Percentiles rank a stretch among this genome's conserved stretches.
Evolutionary conservation across 2,888 invertebrate species (phyloP).

Genomic region (Yponomeuta plumbellus): DNA sequence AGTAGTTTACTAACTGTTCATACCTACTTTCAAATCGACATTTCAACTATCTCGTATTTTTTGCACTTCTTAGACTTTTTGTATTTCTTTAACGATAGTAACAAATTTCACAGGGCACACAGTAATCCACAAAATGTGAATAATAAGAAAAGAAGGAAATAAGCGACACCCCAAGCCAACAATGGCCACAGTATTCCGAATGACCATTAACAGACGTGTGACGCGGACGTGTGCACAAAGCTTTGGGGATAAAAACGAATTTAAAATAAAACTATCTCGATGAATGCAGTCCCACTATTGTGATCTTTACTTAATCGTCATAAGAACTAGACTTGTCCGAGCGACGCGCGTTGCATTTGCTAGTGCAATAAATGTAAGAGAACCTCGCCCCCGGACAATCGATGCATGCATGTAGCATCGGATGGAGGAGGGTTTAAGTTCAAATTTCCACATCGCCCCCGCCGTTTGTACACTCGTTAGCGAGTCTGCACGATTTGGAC

Average conservation of each 20-base stretch:
- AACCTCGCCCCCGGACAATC: not conserved
- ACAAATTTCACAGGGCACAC: not conserved
- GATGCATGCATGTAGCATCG: conserved; percentile 20
- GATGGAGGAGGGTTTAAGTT: conserved; percentile 52
- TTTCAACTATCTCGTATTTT: no score
- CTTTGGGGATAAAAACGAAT: conserved; percentile 19
- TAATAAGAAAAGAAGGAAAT: conserved; percentile 22
- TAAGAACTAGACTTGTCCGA: not conserved
- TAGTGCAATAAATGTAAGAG: conserved; percentile 14
- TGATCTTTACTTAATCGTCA: not conserved
- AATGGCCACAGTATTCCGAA: conserved; percentile 45
- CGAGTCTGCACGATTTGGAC: conserved; percentile 41
- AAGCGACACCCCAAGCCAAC: conserved; percentile 33
- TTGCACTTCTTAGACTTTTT: no score
- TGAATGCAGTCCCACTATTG: not conserved
- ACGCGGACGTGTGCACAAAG: conserved; percentile 44
- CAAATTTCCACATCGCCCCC: conserved; percentile 53
- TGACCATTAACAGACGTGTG: conserved; percentile 37
- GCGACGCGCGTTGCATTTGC: conserved; percentile 3
- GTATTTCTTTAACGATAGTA: not conserved
- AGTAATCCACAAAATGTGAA: not conserved
- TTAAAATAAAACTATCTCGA: conserved; percentile 1
- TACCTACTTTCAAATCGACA: not conserved
- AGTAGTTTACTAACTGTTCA: not conserved
- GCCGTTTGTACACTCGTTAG: conserved; percentile 30